A percentile compares a stretch with the other conserved stretches of the same genome.
Conservation (phyloP, 2,113 vertebrate genomes). For the Strix uralensis region DNA sequence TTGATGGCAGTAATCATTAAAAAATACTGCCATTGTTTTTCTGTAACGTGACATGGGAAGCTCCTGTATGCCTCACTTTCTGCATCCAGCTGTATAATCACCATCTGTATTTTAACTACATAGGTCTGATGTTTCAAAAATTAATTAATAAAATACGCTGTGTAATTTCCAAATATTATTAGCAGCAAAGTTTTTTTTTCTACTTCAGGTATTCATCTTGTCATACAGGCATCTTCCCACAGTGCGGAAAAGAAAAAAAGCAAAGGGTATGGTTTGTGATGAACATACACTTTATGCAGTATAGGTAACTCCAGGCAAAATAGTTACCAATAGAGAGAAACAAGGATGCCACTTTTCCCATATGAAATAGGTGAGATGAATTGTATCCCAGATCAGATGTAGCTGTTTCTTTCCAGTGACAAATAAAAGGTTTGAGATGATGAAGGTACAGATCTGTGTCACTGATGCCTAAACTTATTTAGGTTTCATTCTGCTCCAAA, state of each 20-base stretch:
- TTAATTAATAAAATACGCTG: not conserved
- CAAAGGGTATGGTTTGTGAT: not conserved
- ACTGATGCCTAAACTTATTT: not conserved
- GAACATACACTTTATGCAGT: not conserved
- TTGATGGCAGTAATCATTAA: not conserved
- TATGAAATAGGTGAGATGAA: not conserved
- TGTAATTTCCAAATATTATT: not conserved
- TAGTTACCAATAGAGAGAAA: not conserved
- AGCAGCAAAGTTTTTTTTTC: not conserved
- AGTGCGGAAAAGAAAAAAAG: not conserved
- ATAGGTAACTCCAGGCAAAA: not conserved
- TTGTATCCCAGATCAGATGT: not conserved
- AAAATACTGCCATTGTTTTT: not conserved
- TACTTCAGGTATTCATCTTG: not conserved
- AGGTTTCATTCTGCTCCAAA: not conserved
- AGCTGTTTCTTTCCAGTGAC: not conserved
- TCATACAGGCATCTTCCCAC: not conserved
- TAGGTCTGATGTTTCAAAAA: accelerated
- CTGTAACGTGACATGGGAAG: not conserved
- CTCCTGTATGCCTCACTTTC: not conserved
- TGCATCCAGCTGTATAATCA: not conserved
- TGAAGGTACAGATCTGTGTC: not conserved
- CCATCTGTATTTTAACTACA: not conserved
- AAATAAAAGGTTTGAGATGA: not conserved
- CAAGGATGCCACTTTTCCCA: not conserved